phyloP scores from a whole-genome alignment of 2,888 invertebrate species.

The Phengaris alcon region DNA sequence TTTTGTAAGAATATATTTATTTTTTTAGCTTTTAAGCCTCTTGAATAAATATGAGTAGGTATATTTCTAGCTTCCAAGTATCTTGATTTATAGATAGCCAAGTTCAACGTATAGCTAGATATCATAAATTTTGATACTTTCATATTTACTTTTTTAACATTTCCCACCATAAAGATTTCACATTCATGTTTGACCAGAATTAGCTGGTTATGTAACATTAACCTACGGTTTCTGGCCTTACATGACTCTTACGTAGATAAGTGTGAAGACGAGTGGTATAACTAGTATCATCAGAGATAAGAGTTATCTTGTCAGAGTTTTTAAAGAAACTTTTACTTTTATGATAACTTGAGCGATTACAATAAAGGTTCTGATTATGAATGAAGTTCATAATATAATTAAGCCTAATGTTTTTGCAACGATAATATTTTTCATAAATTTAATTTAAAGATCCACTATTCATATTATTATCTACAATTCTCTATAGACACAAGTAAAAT shows the following conservation, averaged over 20 bases:
- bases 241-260: slow-evolving; percentile 6
- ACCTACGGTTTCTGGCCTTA: background rate
- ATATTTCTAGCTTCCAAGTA: background rate
- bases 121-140: slow-evolving; percentile 18
- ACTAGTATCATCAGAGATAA: slow-evolving; percentile 5
- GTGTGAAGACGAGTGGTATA: background rate
- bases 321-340: slow-evolving; percentile 19
- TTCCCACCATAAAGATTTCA: slow-evolving; percentile 19
- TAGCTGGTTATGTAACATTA: background rate
- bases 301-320: slow-evolving; percentile 20
- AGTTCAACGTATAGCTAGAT: background rate
- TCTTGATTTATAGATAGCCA: background rate
- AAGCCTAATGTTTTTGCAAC: too few relatives aligned
- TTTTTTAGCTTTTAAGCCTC: background rate
- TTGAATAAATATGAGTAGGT: background rate
- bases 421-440: background rate
- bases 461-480: slow-evolving; percentile 5
- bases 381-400: too few relatives aligned
- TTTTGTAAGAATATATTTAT: background rate
- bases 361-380: background rate
- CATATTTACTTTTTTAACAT: background rate
- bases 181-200: slow-evolving; percentile 9
- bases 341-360: background rate
- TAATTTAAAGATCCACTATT: background rate
- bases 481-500: background rate